phyloP scores from a whole-genome alignment of 2,113 vertebrate genomes.

The Ornithorhynchus anatinus region DNA sequence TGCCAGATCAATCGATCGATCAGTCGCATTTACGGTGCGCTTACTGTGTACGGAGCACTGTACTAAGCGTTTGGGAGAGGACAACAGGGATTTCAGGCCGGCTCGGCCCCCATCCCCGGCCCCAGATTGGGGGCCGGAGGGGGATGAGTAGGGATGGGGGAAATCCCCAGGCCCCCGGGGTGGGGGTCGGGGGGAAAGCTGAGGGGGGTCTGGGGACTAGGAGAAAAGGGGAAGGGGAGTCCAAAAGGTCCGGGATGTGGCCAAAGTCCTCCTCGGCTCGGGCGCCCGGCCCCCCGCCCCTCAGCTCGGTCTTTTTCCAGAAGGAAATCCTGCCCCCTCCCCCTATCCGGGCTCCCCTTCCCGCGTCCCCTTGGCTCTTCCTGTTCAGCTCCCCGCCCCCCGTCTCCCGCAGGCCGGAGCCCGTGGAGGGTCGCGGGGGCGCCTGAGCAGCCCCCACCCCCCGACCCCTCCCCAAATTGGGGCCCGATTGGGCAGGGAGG shows the following conservation, averaged over 20 bases:
- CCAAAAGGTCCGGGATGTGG: no score
- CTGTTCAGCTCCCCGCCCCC: slow-evolving; percentile 30
- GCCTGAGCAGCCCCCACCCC: not conserved
- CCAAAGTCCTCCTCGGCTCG: not conserved
- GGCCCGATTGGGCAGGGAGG: no score
- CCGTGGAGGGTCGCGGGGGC: not conserved
- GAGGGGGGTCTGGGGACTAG: not conserved
- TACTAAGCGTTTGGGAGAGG: no score
- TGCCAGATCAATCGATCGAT: no score
- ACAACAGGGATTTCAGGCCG: not conserved
- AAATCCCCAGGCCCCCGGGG: not conserved
- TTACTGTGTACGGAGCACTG: no score
- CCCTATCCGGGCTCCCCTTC: slow-evolving; percentile 42
- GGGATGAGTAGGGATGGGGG: not conserved
- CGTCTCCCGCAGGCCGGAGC: no score
- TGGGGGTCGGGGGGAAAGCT: not conserved
- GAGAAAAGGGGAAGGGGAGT: not conserved
- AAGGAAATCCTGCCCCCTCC: slow-evolving; percentile 44
- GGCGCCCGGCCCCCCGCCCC: not conserved
- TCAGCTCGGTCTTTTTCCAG: slow-evolving; percentile 22
- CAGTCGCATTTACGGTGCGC: no score
- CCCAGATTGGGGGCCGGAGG: slow-evolving; percentile 9
- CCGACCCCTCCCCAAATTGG: no score
- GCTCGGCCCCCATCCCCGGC: not conserved
- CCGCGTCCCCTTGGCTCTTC: slow-evolving; percentile 29